Evolutionary conservation across 2,888 invertebrate genomes (phyloP), one percentile per base, ranked within the genome.

Genomic region (Ecdyonurus torrentis): DNA sequence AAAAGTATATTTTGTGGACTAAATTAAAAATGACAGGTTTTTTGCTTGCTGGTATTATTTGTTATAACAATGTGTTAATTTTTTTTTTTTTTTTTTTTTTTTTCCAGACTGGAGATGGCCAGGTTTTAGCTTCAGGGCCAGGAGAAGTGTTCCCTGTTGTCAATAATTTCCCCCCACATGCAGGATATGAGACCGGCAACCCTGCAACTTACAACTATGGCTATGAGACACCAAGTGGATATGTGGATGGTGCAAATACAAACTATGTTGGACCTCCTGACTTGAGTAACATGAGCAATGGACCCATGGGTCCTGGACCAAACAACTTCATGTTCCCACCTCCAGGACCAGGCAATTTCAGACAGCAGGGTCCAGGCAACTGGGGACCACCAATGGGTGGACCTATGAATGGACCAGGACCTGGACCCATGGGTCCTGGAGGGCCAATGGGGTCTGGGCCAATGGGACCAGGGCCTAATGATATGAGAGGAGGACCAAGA

Each of bases 41-140:
- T 62, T 23, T 52, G 23, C 3, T 62, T 55, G 10, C 25, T 24
- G 10, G 10, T 18, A 25, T 58, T 1, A 25, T 19, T 22, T 25
- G 25, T 24, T 61, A 37, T n/a, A 53, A 53, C 19, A 53, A 59
- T 52, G 10, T 59, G 50, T n/a, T n/a, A n/a, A n/a, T n/a, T n/a
- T n/a, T n/a, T n/a, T n/a, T n/a, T n/a, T n/a, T n/a, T n/a, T 52
- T 58, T 25, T 53, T 55, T 19, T 60, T 62, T 67, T 59, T 55
- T 58, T 66, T 66, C 7, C 64, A 69, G 69, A 68, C 68, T 52
- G 69, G 68, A 24, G 69, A 69, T 63, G 69, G 69, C 2, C 67
- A 68, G 59, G 67, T 69, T 60, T 64, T 68, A 7, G 63, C 65
- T 63, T 65, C 65, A 24, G 64, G 63, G 10, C 59, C 63, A 58